Evolutionary conservation across 2,888 invertebrate genomes (phyloP).

Genomic region (Melangyna quadrimaculata): DNA sequence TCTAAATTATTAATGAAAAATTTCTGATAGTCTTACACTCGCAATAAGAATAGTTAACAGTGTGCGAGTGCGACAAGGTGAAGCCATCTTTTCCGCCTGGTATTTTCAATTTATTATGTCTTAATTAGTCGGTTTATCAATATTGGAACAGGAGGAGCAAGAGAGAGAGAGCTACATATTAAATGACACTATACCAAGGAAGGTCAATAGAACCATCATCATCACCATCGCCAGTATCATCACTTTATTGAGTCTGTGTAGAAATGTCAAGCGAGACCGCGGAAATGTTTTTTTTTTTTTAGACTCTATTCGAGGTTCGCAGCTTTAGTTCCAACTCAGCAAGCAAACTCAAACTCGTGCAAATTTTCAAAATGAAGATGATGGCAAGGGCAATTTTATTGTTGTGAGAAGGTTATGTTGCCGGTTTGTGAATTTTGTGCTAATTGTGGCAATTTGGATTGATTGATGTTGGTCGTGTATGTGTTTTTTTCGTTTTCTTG

Average conservation of each 20-base stretch:
- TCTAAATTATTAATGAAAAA: conserved; percentile 21
- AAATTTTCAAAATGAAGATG: not conserved
- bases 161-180: not conserved
- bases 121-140: conserved; percentile 14
- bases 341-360: not conserved
- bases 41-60: not conserved
- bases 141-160: not conserved
- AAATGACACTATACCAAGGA: conserved; percentile 9
- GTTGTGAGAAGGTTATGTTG: conserved; percentile 39
- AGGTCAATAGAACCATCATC: conserved; percentile 43
- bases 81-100: conserved; percentile 41
- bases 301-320: not conserved
- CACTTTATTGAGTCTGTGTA: not conserved
- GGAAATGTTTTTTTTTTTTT: conserved; percentile 28
- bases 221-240: not conserved
- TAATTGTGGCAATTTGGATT: conserved; percentile 18
- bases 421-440: conserved; percentile 18
- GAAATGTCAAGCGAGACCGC: conserved; percentile 22
- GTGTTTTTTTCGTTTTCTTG: not conserved
- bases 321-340: not conserved
- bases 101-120: conserved; percentile 31
- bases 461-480: not conserved
- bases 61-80: conserved; percentile 4
- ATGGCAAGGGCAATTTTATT: conserved; percentile 10
- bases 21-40: not conserved